Conservation (phyloP, 1,140 invertebrate genomes). For the Steinernema feltiae region DNA sequence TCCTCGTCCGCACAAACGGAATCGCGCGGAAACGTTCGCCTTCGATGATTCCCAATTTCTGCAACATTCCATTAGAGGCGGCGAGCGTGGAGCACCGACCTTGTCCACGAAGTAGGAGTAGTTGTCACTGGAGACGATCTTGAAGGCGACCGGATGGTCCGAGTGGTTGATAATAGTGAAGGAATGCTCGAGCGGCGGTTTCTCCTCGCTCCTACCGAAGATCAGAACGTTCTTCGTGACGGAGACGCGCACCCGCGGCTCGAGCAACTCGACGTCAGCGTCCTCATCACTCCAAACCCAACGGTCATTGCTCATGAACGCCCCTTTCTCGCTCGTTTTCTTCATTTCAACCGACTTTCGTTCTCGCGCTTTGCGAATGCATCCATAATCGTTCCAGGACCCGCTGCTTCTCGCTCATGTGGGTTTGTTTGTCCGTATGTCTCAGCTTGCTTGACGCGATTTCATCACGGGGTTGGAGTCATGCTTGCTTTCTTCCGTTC, state of each 20-base stretch:
- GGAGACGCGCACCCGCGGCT: conserved; percentile 19
- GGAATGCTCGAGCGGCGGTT: conserved; percentile 12
- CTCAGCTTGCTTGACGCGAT: too few species aligned
- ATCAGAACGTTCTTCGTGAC: conserved; percentile 24
- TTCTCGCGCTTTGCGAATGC: too few species aligned
- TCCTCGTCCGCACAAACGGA: conserved; percentile 11
- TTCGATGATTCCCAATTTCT: conserved; percentile 22
- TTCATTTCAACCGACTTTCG: too few species aligned
- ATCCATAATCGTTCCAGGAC: too few species aligned
- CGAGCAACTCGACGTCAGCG: conserved; percentile 21
- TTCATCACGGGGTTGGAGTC: too few species aligned
- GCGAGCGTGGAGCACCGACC: not conserved
- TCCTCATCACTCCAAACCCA: conserved; percentile 27
- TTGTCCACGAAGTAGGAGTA: conserved; percentile 27
- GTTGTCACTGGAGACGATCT: conserved; percentile 29
- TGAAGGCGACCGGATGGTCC: conserved; percentile 22
- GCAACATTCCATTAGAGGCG: not conserved
- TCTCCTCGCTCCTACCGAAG: conserved; percentile 9
- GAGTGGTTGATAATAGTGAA: conserved; percentile 24
- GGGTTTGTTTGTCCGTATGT: too few species aligned
- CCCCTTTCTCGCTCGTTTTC: too few species aligned
- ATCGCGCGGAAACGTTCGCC: conserved; percentile 17
- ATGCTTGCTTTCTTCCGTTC: too few species aligned
- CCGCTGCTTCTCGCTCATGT: too few species aligned
- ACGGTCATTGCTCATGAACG: conserved; percentile 19